These are phyloP conservation scores for Habrosyne pyritoides DNA, from an alignment of 2,888 invertebrate genomes.

Conservation along the genomic window DNA sequence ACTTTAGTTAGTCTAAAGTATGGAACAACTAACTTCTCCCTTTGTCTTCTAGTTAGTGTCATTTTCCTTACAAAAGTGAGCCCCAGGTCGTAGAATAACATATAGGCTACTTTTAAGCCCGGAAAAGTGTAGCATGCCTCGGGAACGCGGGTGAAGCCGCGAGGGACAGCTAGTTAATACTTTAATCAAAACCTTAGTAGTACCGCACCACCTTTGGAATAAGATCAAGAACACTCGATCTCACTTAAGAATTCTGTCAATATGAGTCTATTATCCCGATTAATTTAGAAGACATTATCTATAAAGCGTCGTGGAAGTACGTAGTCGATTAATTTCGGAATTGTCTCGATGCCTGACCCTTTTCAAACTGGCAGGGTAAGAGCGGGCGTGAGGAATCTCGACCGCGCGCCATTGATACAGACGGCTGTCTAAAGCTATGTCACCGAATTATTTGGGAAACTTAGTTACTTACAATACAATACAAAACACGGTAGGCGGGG, in stretches of 20 bases:
- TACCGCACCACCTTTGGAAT: too few relatives aligned
- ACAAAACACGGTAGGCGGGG: too few relatives aligned
- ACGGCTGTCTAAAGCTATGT: neutral
- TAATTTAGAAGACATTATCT: neutral
- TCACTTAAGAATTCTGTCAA: neutral
- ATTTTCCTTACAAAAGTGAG: too few relatives aligned
- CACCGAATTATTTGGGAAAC: neutral
- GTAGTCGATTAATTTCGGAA: neutral
- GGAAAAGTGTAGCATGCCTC: too few relatives aligned
- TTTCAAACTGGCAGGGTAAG: neutral
- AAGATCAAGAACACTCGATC: neutral
- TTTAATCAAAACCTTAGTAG: too few relatives aligned
- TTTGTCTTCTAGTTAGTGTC: too few relatives aligned
- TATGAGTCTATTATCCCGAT: neutral
- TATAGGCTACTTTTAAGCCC: too few relatives aligned
- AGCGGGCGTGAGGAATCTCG: conserved; percentile 2
- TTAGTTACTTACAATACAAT: neutral
- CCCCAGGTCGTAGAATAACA: too few relatives aligned
- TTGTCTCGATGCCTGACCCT: conserved; percentile 2
- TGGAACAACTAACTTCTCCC: too few relatives aligned
- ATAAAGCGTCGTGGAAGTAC: neutral
- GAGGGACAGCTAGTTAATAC: too few relatives aligned
- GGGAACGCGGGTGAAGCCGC: too few relatives aligned
- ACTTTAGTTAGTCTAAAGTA: too few relatives aligned
- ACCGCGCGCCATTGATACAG: neutral